A percentile compares a stretch with the other conserved stretches of the same genome.
Conservation (phyloP, 2,113 vertebrate genomes). For the Struthidea cinerea region DNA sequence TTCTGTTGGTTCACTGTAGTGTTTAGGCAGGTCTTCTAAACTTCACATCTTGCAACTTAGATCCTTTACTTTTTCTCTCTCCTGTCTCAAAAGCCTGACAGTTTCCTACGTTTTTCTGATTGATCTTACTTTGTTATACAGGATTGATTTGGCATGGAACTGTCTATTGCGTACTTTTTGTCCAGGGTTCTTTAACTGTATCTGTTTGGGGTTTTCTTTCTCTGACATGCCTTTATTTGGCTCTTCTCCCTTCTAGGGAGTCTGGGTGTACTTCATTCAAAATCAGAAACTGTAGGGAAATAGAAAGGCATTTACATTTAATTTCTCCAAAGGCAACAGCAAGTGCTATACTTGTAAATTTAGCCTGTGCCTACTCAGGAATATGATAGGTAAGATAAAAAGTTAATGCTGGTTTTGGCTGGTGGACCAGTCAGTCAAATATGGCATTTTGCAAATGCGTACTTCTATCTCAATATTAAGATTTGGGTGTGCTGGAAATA, state of each 20-base stretch:
- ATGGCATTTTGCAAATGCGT: background rate
- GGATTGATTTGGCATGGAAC: background rate
- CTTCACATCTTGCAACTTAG: background rate
- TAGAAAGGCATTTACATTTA: background rate
- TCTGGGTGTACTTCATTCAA: background rate
- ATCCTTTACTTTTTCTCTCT: background rate
- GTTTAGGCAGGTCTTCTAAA: background rate
- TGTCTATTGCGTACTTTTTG: background rate
- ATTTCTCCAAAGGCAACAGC: constrained; percentile 1
- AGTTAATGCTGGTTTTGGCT: background rate
- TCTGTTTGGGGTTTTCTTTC: background rate
- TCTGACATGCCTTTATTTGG: constrained; percentile 10
- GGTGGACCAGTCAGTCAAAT: background rate
- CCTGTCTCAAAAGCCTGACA: background rate
- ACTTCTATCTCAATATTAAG: background rate
- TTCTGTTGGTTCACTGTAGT: background rate
- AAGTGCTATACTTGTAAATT: background rate
- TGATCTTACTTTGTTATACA: background rate
- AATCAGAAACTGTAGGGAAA: background rate
- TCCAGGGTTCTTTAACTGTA: background rate
- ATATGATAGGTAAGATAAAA: background rate
- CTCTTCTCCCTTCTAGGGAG: background rate
- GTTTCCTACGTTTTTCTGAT: background rate
- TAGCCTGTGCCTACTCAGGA: constrained; percentile 25
- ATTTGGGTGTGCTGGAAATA: background rate